Evolutionary conservation across 2,797 vertebrate genomes (phyloP), one percentile per base, ranked within the genome.

Genomic region (Silurus lanzhouensis): DNA sequence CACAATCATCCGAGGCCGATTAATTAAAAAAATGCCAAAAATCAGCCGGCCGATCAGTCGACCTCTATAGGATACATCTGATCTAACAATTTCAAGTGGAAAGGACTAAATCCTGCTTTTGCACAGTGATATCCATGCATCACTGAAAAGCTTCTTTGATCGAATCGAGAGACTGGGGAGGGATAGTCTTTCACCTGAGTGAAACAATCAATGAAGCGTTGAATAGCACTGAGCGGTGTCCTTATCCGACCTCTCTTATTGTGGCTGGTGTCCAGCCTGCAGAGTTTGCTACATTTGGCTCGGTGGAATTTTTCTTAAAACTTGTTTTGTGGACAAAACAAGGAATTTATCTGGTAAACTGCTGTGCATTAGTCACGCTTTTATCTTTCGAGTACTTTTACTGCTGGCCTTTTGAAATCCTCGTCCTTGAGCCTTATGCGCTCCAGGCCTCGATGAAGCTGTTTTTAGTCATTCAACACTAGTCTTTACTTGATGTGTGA

Each of bases 261-360:
- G 27, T 66, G 64, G 79, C 79, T 72, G 61, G 46, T 22, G 44
- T 84, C 74, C 83, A 78, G 70, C 66, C 75, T 83, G 67, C 25
- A 25, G 76, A 12, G 63, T 55, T 81, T 52, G 61, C 60, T 48
- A 19, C 46, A 2, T 81, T 81, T 55, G 78, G 61, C 46, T 81
- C 27, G 44, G 58, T 46, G 38, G 58, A 7, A 6, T 81, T 67
- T 81, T 66, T n/a, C 2, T 27, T 25, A 48, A 38, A 52, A 27
- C 44, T 66, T 67, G n/a, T 44, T 79, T 74, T 84, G 84, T 83
- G 84, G 61, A 48, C 79, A 27, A 13, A 31, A 80, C 82, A 52
- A 38, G 82, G 83, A 86, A 86, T 84, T 78, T 61, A 61, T 61
- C 57, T 22, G 57, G 31, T 46, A 81, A 79, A 81, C 76, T 83